Evolutionary conservation across 2,797 vertebrate species (phyloP), one percentile per base, ranked within the genome.

Genomic region (Gambelia wislizenii): DNA sequence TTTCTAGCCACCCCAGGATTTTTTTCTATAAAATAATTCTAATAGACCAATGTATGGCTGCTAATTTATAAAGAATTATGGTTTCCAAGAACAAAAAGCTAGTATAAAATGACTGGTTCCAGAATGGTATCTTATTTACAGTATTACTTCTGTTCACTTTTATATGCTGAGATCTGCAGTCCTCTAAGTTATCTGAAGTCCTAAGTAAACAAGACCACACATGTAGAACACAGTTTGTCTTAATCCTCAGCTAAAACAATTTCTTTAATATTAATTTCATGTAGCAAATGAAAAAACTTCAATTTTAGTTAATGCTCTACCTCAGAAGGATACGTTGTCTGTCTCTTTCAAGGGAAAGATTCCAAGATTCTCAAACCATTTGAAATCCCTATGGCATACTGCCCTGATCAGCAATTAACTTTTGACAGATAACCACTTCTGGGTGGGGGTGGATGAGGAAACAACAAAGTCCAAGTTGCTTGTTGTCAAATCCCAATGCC

Each of bases 1-100:
- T 93, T 95, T 88, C 92, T 93, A 92, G 93, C 91, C 79, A 89
- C 79, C 89, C 90, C 91, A 88, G 95, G 90, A 92, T 95, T 88
- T 18, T 94, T 94, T 72, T 92, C 86, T 59, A 93, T 94, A 93
- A 92, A 95, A 87, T 88, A 81, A 92, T 92, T 91, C 93, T 90
- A 94, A 90, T 77, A 91, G 90, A 94, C 94, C 79, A 91, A 84
- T 92, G 92, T 89, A 94, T 91, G 93, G 87, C 89, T 25, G 93
- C 91, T 92, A 87, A 95, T 91, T 89, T 89, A 89, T 75, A 82
- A 80, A 89, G 85, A 89, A 94, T 87, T 83, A 93, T 89, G 78
- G 89, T 91, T 20, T 6, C 72, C 30, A 70, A 84, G 61, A 20
- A 78, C 12, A 79, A 61, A 85, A 30, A 61, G 4, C 70, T 12